Percentiles rank a stretch among this genome's conserved stretches.
Evolutionary conservation across 1,140 invertebrate genomes (phyloP).

Genomic region (Pogonomyrmex barbatus): DNA sequence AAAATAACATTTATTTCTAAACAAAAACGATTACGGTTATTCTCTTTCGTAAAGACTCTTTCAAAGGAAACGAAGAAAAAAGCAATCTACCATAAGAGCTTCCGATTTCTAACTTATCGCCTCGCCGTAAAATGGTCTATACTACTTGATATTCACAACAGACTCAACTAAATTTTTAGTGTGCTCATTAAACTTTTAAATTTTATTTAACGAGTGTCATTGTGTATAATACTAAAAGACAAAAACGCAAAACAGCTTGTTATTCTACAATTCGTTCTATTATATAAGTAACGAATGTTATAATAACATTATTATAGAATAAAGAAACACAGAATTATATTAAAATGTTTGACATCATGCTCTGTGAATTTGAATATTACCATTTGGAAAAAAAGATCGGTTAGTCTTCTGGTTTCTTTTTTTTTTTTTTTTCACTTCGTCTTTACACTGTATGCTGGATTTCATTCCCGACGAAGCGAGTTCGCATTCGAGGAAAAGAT

Average conservation of each 20-base stretch:
- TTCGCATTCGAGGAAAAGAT: constrained; percentile 10
- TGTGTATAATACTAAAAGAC: constrained; percentile 49
- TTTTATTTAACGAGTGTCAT: constrained; percentile 76
- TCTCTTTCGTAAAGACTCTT: background rate
- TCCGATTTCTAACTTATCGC: background rate
- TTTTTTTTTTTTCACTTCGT: background rate
- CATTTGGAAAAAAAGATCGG: background rate
- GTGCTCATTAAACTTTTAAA: constrained; percentile 79
- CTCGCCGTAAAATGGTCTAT: background rate
- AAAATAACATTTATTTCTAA: background rate
- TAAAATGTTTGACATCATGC: background rate
- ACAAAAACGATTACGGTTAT: background rate
- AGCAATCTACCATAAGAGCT: background rate
- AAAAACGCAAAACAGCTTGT: constrained; percentile 67
- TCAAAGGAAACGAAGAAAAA: background rate
- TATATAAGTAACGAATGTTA: no score
- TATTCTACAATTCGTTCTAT: background rate
- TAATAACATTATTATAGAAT: no score
- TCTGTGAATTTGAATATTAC: background rate
- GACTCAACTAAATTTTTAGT: constrained; percentile 78
- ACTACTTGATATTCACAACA: constrained; percentile 6
- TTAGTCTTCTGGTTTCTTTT: background rate
- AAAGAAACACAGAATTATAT: no score
- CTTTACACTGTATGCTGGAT: background rate
- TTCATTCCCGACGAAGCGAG: background rate